phyloP scores from a whole-genome alignment of 2,888 invertebrate species.

The Tupiocoris notatus region DNA sequence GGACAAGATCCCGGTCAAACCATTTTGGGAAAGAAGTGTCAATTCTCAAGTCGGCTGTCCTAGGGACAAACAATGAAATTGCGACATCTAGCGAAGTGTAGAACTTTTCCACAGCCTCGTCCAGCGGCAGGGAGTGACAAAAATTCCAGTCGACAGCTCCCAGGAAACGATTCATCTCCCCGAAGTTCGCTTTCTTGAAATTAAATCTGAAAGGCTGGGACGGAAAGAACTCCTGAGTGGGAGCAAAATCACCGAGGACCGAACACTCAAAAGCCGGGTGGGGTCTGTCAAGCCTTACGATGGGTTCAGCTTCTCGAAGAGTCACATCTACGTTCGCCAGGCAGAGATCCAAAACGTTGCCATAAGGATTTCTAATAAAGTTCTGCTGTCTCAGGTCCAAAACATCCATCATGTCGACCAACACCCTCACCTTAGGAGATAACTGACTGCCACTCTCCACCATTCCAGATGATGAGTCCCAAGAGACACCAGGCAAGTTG shows the following conservation, averaged over 20 bases:
- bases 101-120: slow-evolving; percentile 4
- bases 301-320: background rate
- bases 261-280: slow-evolving; percentile 22
- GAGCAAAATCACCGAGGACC: background rate
- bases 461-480: too few relatives aligned
- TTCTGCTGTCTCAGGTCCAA: too few relatives aligned
- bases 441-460: too few relatives aligned
- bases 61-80: too few relatives aligned
- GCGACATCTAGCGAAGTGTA: background rate
- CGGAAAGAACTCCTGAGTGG: background rate
- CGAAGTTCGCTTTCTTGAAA: slow-evolving; percentile 4
- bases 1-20: background rate
- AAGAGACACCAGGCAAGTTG: background rate
- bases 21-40: background rate
- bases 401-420: too few relatives aligned
- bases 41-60: too few relatives aligned
- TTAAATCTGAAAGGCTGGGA: background rate
- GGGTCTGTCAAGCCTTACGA: background rate
- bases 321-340: background rate
- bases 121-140: slow-evolving; percentile 1
- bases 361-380: background rate
- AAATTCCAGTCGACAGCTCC: background rate
- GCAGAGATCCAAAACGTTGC: background rate
- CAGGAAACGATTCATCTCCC: background rate
- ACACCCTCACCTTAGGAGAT: too few relatives aligned